These are phyloP conservation scores for Steinernema carpocapsae DNA, from an alignment of 2,888 invertebrate genomes.

Conservation along the genomic window DNA sequence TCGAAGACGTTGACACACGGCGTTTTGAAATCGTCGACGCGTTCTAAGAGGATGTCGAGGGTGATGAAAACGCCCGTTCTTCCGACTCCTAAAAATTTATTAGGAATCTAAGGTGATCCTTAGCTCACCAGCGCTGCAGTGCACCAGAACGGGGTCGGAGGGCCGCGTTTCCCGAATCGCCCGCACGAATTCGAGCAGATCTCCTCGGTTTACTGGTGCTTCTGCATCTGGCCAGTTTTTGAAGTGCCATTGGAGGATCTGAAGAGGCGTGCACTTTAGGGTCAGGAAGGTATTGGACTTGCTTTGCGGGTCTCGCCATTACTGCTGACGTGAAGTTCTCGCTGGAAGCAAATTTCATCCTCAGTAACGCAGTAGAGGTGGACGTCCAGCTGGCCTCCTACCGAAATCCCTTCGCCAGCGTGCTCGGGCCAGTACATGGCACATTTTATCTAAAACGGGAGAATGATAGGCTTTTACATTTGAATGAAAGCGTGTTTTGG, in stretches of 20 bases:
- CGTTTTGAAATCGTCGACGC: conserved; percentile 35
- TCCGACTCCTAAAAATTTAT: conserved; percentile 56
- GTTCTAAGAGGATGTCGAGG: conserved; percentile 49
- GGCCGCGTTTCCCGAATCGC: conserved; percentile 41
- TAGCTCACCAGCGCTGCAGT: conserved; percentile 51
- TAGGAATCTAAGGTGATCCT: neutral
- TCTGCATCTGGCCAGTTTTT: conserved; percentile 55
- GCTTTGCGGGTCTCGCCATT: conserved; percentile 43
- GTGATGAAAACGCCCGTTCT: conserved; percentile 65
- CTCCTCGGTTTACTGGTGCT: conserved; percentile 41
- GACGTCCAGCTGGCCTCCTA: conserved; percentile 45
- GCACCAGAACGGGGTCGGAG: conserved; percentile 59
- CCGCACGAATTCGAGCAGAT: conserved; percentile 50
- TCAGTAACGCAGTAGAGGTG: conserved; percentile 50
- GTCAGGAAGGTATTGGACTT: neutral
- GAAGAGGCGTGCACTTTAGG: conserved; percentile 15
- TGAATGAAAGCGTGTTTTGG: too few species aligned
- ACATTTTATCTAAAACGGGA: conserved; percentile 57
- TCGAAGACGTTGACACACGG: conserved; percentile 44
- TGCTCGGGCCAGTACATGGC: conserved; percentile 61
- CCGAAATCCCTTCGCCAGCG: conserved; percentile 52
- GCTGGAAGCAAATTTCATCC: conserved; percentile 51
- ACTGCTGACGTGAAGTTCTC: conserved; percentile 47
- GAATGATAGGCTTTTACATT: too few species aligned
- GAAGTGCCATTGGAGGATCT: conserved; percentile 60